Base-by-base conservation (phyloP, 2,113 vertebrate species). In the Periophthalmus modestus region DNA sequence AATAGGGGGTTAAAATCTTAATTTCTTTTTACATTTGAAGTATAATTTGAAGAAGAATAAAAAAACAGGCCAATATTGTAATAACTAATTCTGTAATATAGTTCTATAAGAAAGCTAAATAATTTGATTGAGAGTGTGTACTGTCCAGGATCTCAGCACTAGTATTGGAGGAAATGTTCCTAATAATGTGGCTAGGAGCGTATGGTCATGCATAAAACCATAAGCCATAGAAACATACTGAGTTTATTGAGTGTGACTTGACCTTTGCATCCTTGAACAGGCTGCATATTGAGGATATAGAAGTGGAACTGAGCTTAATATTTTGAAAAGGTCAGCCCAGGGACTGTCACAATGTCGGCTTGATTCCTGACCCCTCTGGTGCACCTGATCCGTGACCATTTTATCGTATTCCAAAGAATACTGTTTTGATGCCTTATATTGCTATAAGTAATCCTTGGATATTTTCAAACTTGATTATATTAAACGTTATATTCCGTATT, bases 241-340 rank as follows among this genome's bases (percentile, higher is more conserved):
- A 13, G 19, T 39, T 65, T 65, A 39, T 65, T 39, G 34, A 65
- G 18, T 65, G 62, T 65, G 62, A 65, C 34, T n/a, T 65, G 19
- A 65, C 62, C 33, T 65, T 39, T 65, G 19, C 33, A 34, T 34
- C 18, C 24, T 34, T 62, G 59, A 65, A 65, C 11, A 65, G 34
- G 34, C 62, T 39, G 62, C 62, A 65, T 65, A 39, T 65, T 65
- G 62, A 65, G 34, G 33, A 65, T 65, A 65, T 65, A 39, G 16
- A 43, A 34, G 62, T 65, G 62, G 33, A 43, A n/a, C 15, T 39
- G 62, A 62, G 24, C 59, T 43, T 65, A 65, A 39, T 39, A 65
- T 65, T 62, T 62, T 34, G 28, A 62, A 65, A 65, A 39, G 62
- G 62, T 65, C 62, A 65, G 34, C 36, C 34, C 16, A 63, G 61